Evolutionary conservation across 2,797 vertebrate genomes (phyloP).

Genomic region (Betta splendens): DNA sequence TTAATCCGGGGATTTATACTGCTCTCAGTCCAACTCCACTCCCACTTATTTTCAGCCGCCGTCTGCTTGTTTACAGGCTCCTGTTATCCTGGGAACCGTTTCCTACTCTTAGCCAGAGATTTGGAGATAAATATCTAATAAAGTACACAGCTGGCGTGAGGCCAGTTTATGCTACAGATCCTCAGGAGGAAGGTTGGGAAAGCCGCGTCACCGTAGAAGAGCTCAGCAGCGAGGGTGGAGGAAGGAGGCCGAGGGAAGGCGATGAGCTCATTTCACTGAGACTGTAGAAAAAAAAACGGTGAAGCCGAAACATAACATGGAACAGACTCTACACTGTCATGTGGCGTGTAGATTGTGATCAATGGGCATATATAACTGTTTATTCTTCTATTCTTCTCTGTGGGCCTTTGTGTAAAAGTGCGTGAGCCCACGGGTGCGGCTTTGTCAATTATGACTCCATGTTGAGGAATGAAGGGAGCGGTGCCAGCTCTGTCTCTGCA

Average conservation of each 20-base stretch:
- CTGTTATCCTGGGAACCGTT: conserved; percentile 44
- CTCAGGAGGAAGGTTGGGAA: conserved; percentile 51
- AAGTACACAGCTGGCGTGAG: conserved; percentile 59
- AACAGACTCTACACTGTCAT: conserved; percentile 7
- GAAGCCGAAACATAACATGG: conserved; percentile 12
- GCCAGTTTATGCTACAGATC: conserved; percentile 38
- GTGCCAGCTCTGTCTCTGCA: conserved; percentile 77
- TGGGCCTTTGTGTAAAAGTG: conserved; percentile 47
- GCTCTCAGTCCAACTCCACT: conserved; percentile 21
- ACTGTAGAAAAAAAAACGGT: conserved; percentile 6
- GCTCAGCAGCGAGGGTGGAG: conserved; percentile 50
- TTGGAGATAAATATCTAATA: conserved; percentile 65
- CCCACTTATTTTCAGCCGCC: conserved; percentile 14
- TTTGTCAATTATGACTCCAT: conserved; percentile 80
- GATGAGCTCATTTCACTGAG: conserved; percentile 50
- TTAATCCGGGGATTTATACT: conserved; percentile 36
- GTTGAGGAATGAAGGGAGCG: conserved; percentile 83
- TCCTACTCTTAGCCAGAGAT: conserved; percentile 48
- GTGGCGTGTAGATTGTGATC: conserved; percentile 17
- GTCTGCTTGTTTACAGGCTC: conserved; percentile 42
- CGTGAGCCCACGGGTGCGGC: conserved; percentile 57
- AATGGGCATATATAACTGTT: conserved; percentile 32
- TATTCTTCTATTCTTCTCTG: conserved; percentile 35
- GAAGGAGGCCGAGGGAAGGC: conserved; percentile 22
- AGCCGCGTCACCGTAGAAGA: conserved; percentile 44